Evolutionary conservation across 1,140 invertebrate genomes (phyloP).

Genomic region (Micrasema longulum): DNA sequence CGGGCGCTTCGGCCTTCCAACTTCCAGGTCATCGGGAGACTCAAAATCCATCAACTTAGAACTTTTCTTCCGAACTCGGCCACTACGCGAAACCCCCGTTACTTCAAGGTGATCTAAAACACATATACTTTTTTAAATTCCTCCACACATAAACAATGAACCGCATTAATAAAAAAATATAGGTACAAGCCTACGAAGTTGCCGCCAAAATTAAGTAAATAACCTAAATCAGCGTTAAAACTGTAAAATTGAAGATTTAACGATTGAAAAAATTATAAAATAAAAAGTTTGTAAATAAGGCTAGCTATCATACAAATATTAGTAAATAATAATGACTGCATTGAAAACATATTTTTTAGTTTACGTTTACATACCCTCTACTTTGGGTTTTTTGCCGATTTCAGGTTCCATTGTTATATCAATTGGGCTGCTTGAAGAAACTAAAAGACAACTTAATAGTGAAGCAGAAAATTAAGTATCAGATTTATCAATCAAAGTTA

Average conservation of each 20-base stretch:
- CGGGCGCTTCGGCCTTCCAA: conserved; percentile 60
- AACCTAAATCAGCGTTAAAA: not conserved
- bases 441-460: too few species aligned
- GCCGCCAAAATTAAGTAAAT: not conserved
- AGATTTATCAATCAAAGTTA: too few species aligned
- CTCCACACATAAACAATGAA: not conserved
- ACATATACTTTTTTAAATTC: not conserved
- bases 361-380: conserved; percentile 2
- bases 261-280: not conserved
- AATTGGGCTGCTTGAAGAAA: too few species aligned
- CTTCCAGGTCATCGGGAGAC: conserved; percentile 82
- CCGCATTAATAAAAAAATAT: not conserved
- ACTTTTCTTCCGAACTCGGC: conserved; percentile 92
- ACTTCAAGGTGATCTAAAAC: conserved; percentile 71
- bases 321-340: not conserved
- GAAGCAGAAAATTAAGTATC: too few species aligned
- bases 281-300: not conserved
- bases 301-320: not conserved
- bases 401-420: conserved; percentile 8
- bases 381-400: conserved; percentile 6
- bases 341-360: not conserved
- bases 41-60: conserved; percentile 94
- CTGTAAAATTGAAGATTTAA: not conserved
- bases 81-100: conserved; percentile 87
- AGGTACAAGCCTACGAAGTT: not conserved